Conservation (phyloP, 2,888 invertebrate species). For the Epirrita christyi region DNA sequence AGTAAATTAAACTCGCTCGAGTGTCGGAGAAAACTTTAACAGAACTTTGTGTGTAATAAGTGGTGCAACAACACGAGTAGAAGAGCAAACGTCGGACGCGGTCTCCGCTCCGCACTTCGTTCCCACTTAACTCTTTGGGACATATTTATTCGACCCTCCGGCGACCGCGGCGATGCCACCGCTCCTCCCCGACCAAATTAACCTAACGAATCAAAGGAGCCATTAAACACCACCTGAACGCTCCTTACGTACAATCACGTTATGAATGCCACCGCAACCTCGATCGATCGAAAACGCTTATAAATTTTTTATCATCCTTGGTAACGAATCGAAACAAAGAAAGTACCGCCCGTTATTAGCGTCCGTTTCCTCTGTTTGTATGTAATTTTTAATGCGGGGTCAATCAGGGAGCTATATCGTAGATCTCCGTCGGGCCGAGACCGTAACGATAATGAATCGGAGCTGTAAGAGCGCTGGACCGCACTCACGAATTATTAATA, state of each 20-base stretch:
- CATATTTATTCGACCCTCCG: conserved; percentile 85
- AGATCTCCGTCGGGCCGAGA: conserved; percentile 77
- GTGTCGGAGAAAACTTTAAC: conserved; percentile 83
- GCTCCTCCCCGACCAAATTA: conserved; percentile 73
- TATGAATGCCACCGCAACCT: conserved; percentile 68
- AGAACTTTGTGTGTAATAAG: conserved; percentile 85
- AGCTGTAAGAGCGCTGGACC: conserved; percentile 78
- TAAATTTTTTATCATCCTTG: conserved; percentile 75
- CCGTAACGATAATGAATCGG: conserved; percentile 83
- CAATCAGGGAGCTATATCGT: conserved; percentile 83
- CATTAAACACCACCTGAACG: conserved; percentile 66
- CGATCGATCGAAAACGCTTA: conserved; percentile 65
- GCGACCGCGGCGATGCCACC: conserved; percentile 72
- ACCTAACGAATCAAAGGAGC: conserved; percentile 80
- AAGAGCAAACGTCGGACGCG: conserved; percentile 85
- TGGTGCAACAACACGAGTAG: conserved; percentile 85
- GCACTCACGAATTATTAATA: conserved; percentile 85
- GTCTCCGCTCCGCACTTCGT: conserved; percentile 80
- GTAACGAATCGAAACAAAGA: conserved; percentile 76
- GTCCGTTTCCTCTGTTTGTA: conserved; percentile 72
- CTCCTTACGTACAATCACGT: conserved; percentile 66
- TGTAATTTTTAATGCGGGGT: conserved; percentile 85
- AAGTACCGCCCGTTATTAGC: conserved; percentile 66
- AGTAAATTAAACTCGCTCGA: conserved; percentile 85
- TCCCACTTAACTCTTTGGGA: conserved; percentile 85